A percentile compares a stretch with the other conserved stretches of the same genome.
Evolutionary conservation across 1,140 invertebrate genomes (phyloP).

Genomic region (Megathymus violae): DNA sequence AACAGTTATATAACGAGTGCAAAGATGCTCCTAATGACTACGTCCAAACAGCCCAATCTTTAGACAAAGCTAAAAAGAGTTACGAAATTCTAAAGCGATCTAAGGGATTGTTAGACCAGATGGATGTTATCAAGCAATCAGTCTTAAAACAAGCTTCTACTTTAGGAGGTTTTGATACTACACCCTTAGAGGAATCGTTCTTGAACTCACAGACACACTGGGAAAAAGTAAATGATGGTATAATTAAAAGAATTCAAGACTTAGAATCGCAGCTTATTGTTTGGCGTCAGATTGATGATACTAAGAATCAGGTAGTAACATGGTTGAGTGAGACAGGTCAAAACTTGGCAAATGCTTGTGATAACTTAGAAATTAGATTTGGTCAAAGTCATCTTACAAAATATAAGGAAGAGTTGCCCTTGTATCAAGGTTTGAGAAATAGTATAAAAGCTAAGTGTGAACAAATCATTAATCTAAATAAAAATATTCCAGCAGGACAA

Average conservation of each 20-base stretch:
- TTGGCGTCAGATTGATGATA: conserved; percentile 95
- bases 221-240: conserved; percentile 88
- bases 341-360: conserved; percentile 88
- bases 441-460: conserved; percentile 91
- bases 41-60: conserved; percentile 85
- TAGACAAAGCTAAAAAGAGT: conserved; percentile 90
- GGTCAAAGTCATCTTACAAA: conserved; percentile 90
- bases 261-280: conserved; percentile 94
- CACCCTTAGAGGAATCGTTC: conserved; percentile 87
- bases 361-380: conserved; percentile 91
- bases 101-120: conserved; percentile 89
- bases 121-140: conserved; percentile 89
- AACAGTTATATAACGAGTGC: conserved; percentile 84
- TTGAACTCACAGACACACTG: conserved; percentile 87
- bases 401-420: conserved; percentile 94
- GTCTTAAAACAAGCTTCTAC: conserved; percentile 89
- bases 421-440: conserved; percentile 89
- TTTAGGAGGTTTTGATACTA: conserved; percentile 89
- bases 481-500: conserved; percentile 87
- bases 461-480: conserved; percentile 92
- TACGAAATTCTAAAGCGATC: conserved; percentile 89
- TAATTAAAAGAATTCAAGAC: conserved; percentile 89
- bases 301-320: conserved; percentile 91
- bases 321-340: conserved; percentile 94
- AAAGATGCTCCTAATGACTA: conserved; percentile 87